Evolutionary conservation across 1,140 invertebrate genomes (phyloP).

Genomic region (Whitmania pigra): DNA sequence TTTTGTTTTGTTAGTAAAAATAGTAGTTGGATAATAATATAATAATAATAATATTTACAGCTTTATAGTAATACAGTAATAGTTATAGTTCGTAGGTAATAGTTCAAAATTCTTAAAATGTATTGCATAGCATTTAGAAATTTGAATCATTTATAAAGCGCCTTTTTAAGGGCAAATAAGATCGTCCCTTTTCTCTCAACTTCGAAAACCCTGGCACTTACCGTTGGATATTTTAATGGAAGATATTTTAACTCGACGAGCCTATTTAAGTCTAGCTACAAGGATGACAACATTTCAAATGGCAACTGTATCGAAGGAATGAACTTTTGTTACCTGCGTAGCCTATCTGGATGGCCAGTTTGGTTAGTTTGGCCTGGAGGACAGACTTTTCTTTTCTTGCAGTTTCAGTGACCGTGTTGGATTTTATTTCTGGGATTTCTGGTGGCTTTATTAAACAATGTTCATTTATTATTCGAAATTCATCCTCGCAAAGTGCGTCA

Average conservation of each 20-base stretch:
- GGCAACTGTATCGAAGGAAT: neutral
- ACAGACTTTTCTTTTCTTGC: constrained; percentile 67
- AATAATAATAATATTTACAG: too few relatives aligned
- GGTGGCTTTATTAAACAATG: neutral
- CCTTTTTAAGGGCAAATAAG: too few relatives aligned
- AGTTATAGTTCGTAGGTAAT: too few relatives aligned
- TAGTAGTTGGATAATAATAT: too few relatives aligned
- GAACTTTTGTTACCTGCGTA: constrained; percentile 63
- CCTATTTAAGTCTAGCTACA: neutral
- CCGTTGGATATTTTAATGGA: neutral
- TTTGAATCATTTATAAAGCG: too few relatives aligned
- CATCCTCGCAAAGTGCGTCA: too few relatives aligned
- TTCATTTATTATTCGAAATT: too few relatives aligned
- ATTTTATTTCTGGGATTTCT: neutral
- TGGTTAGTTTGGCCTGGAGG: constrained; percentile 93
- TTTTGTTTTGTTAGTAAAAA: neutral
- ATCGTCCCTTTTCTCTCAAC: too few relatives aligned
- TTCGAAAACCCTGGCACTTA: neutral
- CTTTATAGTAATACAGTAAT: too few relatives aligned
- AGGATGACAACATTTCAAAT: neutral
- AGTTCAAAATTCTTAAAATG: too few relatives aligned
- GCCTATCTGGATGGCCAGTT: constrained; percentile 96
- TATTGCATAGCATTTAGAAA: too few relatives aligned
- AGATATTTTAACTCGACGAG: neutral
- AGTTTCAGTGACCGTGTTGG: neutral